Conservation (phyloP, 2,888 invertebrate species). For the Hypomecis atomaria region DNA sequence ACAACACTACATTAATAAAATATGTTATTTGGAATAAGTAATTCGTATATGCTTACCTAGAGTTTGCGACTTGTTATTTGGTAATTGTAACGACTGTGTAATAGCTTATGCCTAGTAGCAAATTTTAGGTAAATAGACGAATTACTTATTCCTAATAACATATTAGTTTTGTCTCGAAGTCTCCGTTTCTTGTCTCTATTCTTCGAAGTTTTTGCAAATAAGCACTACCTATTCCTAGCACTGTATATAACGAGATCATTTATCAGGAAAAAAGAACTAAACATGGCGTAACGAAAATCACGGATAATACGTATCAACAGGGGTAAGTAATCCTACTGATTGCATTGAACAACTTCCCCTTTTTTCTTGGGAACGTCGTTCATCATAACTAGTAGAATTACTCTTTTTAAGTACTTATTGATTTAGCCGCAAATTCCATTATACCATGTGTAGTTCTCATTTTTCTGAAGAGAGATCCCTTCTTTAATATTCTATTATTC, state of each 20-base stretch:
- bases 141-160: constrained; percentile 1
- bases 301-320: constrained; percentile 2
- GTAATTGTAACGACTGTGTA: constrained; percentile 1
- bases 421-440: constrained; percentile 2
- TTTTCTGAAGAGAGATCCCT: constrained; percentile 9
- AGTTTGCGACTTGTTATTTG: constrained; percentile 1
- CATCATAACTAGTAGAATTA: constrained; percentile 7
- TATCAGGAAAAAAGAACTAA: constrained; percentile 5
- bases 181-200: background rate
- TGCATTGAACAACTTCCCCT: constrained; percentile 3
- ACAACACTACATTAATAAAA: background rate
- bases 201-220: constrained; percentile 1
- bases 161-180: background rate
- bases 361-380: constrained; percentile 5
- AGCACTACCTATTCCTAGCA: constrained; percentile 4
- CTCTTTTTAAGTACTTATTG: constrained; percentile 8
- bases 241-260: constrained; percentile 1
- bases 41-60: background rate
- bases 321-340: background rate
- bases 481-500: too few relatives aligned
- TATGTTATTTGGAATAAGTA: background rate
- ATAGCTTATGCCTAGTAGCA: background rate
- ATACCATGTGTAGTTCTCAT: constrained; percentile 2
- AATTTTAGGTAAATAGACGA: background rate
- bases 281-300: constrained; percentile 4